Evolutionary conservation across 30 jellyfish, hydroid and myxozoan genomes (phyloP).

Genomic region (Chrysaora quinquecirrha): DNA sequence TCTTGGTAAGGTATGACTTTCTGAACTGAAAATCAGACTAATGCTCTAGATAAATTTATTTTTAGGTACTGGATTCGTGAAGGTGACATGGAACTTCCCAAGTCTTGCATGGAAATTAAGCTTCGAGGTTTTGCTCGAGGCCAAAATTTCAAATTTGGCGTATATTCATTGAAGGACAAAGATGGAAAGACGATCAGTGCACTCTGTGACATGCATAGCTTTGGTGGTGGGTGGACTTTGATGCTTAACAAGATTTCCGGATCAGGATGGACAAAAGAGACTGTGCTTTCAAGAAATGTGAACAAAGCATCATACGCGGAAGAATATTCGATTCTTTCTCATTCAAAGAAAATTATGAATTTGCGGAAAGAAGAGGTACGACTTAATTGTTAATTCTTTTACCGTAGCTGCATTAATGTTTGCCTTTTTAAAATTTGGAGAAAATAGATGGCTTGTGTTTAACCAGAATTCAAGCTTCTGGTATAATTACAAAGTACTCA

Average conservation of each 20-base stretch:
- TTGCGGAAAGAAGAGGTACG: slow-evolving; percentile 59
- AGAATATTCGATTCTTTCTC: slow-evolving; percentile 62
- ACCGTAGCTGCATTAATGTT: too few species aligned
- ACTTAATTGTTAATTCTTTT: background rate
- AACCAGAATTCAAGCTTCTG: too few species aligned
- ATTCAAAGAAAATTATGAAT: slow-evolving; percentile 43
- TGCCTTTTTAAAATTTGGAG: too few species aligned
- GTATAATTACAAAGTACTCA: too few species aligned
- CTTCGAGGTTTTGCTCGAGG: slow-evolving; percentile 19
- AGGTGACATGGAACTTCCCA: slow-evolving; percentile 54
- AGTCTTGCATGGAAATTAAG: slow-evolving; percentile 64
- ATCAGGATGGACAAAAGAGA: slow-evolving; percentile 54
- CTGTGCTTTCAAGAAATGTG: slow-evolving; percentile 4
- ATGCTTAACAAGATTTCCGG: slow-evolving; percentile 32
- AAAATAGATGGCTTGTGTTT: too few species aligned
- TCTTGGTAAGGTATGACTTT: too few species aligned
- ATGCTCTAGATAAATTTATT: too few species aligned
- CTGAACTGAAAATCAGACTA: too few species aligned
- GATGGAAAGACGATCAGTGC: slow-evolving; percentile 52
- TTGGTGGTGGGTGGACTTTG: slow-evolving; percentile 93
- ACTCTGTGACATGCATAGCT: slow-evolving; percentile 69
- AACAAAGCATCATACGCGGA: slow-evolving; percentile 7
- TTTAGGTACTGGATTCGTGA: slow-evolving; percentile 93
- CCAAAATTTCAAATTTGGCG: slow-evolving; percentile 23
- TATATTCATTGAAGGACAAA: slow-evolving; percentile 34